These are phyloP conservation scores for Norana najaformis DNA, from an alignment of 2,888 invertebrate genomes.

Conservation along the genomic window DNA sequence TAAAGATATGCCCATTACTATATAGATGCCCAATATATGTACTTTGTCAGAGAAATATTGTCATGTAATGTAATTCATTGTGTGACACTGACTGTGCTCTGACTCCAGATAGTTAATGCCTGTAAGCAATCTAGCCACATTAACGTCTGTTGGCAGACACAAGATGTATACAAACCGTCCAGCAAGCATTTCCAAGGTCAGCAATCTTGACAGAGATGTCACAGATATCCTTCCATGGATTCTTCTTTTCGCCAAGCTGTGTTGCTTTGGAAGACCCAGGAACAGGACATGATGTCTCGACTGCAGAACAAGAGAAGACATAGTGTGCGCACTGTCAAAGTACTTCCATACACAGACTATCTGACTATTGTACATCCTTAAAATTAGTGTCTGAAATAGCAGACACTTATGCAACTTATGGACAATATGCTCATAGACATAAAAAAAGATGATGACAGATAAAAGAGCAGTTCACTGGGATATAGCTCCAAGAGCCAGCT, in stretches of 20 bases:
- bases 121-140: neutral
- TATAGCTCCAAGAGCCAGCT: neutral
- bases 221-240: constrained; percentile 32
- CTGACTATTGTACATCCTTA: no score
- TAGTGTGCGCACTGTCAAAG: no score
- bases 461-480: neutral
- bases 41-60: neutral
- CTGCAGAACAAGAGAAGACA: neutral
- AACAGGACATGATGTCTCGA: neutral
- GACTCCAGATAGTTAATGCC: neutral
- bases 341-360: no score
- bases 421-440: no score
- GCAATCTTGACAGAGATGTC: constrained; percentile 35
- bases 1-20: neutral
- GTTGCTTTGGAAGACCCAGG: neutral
- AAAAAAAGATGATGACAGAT: no score
- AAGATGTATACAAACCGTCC: constrained; percentile 30
- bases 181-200: constrained; percentile 38
- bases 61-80: neutral
- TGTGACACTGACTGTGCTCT: neutral
- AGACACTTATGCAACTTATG: no score
- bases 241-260: neutral
- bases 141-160: neutral
- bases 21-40: neutral
- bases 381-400: no score